phyloP scores from a whole-genome alignment of 2,113 vertebrate genomes.

The Psephotus haematonotus region DNA sequence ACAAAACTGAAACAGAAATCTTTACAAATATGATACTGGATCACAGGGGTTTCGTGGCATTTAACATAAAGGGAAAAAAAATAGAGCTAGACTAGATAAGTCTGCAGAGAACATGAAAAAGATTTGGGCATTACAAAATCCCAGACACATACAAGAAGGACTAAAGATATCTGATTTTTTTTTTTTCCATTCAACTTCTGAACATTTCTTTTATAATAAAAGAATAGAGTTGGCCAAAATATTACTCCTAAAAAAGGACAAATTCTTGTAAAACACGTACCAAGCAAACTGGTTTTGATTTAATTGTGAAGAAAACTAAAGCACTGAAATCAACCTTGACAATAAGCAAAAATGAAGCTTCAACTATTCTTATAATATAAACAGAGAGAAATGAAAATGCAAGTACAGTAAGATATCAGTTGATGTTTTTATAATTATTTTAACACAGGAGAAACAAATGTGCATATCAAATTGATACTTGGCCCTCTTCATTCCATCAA shows the following conservation, averaged over 20 bases:
- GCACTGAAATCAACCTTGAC: background rate
- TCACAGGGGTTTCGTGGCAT: background rate
- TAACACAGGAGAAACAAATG: background rate
- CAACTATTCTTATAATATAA: background rate
- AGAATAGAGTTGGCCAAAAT: background rate
- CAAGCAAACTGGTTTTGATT: background rate
- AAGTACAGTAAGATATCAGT: background rate
- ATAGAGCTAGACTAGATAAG: background rate
- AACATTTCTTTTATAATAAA: background rate
- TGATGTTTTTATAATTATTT: background rate
- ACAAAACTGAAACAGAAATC: background rate
- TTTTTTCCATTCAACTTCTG: background rate
- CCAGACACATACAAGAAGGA: background rate
- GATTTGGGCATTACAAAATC: background rate
- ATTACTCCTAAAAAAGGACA: background rate
- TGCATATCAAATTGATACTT: background rate
- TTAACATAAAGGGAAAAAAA: background rate
- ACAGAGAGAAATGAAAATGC: background rate
- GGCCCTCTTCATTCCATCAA: background rate
- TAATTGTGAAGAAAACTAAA: background rate
- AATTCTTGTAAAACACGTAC: background rate
- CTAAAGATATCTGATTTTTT: background rate
- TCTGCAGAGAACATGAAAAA: background rate
- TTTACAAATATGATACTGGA: background rate
- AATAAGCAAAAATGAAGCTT: background rate